phyloP scores from a whole-genome alignment of 1,140 invertebrate genomes.

The Daktulosphaira vitifoliae region DNA sequence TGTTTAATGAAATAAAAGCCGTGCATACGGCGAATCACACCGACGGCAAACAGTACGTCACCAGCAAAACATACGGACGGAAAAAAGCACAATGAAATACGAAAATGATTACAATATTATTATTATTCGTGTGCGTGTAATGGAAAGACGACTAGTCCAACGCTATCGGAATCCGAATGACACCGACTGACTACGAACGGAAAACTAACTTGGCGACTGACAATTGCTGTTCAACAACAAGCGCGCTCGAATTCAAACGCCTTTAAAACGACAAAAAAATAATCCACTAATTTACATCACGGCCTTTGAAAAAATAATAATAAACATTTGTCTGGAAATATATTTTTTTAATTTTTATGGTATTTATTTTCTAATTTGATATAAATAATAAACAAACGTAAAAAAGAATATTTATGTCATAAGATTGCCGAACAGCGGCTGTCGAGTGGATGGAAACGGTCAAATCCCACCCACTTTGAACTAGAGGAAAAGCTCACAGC shows the following conservation, averaged over 20 bases:
- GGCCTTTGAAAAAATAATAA: no score
- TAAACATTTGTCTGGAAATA: no score
- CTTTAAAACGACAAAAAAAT: no score
- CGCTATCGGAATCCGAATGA: slow-evolving; percentile 12
- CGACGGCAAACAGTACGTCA: slow-evolving; percentile 23
- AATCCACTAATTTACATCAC: no score
- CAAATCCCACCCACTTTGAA: not conserved
- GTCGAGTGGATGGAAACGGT: not conserved
- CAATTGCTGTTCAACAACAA: slow-evolving; percentile 11
- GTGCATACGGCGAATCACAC: not conserved
- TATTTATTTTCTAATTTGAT: no score
- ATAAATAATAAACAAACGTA: no score
- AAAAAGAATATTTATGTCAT: no score
- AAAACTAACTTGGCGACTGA: not conserved
- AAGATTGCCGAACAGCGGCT: slow-evolving; percentile 10
- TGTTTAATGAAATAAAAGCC: no score
- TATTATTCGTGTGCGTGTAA: not conserved
- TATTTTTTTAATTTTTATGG: no score
- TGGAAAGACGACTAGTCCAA: not conserved
- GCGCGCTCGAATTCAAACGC: slow-evolving; percentile 16
- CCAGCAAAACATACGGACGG: slow-evolving; percentile 27
- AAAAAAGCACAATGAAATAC: not conserved
- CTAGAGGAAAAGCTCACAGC: slow-evolving; percentile 1
- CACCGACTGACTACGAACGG: slow-evolving; percentile 4
- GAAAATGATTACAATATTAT: no score